phyloP scores from a whole-genome alignment of 2,888 invertebrate genomes.

The Drosophila nr. perissopoda region DNA sequence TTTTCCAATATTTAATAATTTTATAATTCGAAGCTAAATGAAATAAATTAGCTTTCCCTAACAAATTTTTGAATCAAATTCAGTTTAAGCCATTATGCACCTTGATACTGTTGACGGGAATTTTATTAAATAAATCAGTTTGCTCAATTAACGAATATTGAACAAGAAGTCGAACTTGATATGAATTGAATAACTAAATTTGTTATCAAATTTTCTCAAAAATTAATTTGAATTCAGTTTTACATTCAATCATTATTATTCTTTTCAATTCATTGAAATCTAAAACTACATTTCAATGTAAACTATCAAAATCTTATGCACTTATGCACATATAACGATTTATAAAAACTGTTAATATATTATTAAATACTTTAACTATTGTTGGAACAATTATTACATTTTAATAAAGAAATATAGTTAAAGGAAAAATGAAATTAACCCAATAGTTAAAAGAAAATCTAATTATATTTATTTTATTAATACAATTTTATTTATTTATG shows the following conservation, averaged over 20 bases:
- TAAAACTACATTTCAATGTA: background rate
- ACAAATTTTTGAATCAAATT: background rate
- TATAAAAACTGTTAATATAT: background rate
- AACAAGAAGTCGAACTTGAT: fast-evolving
- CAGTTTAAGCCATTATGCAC: background rate
- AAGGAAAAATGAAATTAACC: fast-evolving
- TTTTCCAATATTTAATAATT: background rate
- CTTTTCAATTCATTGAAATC: background rate
- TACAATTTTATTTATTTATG: background rate
- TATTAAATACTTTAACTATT: background rate
- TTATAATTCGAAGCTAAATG: fast-evolving
- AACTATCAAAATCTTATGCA: background rate
- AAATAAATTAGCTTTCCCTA: background rate
- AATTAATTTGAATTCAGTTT: background rate
- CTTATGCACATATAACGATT: background rate
- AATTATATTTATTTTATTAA: background rate
- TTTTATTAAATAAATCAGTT: background rate
- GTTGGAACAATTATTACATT: background rate
- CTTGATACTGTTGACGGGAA: background rate
- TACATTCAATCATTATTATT: background rate
- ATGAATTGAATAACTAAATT: background rate
- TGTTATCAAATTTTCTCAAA: background rate
- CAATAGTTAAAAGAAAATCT: background rate
- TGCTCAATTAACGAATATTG: fast-evolving
- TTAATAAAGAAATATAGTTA: background rate